phyloP scores from a whole-genome alignment of 1,140 invertebrate genomes.

The Camponotus vicinus region DNA sequence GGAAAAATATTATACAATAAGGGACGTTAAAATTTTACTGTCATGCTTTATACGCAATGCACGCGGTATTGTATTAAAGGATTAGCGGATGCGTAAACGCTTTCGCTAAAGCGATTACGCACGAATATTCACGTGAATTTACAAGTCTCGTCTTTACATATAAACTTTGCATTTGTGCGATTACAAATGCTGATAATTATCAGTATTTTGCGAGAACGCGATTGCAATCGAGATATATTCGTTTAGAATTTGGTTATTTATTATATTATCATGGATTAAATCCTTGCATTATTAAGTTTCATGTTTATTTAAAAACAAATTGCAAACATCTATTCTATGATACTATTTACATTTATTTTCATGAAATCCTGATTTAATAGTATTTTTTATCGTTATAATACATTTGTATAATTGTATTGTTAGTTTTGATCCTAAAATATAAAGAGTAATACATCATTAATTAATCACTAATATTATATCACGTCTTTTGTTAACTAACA shows the following conservation, averaged over 20 bases:
- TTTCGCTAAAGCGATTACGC: constrained; percentile 57
- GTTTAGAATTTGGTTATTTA: neutral
- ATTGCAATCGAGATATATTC: constrained; percentile 31
- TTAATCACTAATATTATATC: neutral
- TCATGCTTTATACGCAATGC: constrained; percentile 14
- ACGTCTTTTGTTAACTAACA: neutral
- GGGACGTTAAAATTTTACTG: constrained; percentile 45
- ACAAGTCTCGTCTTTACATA: constrained; percentile 15
- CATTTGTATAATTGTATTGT: no score
- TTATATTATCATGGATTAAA: constrained; percentile 4
- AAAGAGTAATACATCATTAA: neutral
- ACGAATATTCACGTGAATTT: constrained; percentile 36
- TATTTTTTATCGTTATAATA: no score
- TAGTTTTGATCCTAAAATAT: no score
- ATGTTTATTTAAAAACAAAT: constrained; percentile 26
- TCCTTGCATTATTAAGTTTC: neutral
- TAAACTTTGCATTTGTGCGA: constrained; percentile 40
- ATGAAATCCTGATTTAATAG: neutral
- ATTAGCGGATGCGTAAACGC: constrained; percentile 38
- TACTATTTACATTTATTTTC: neutral
- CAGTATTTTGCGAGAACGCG: constrained; percentile 27
- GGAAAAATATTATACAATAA: constrained; percentile 18
- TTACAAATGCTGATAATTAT: constrained; percentile 42
- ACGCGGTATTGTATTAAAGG: constrained; percentile 31
- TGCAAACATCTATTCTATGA: neutral